These are phyloP conservation scores for Octopus sinensis DNA, from an alignment of 1,140 invertebrate genomes.

Conservation along the genomic window DNA sequence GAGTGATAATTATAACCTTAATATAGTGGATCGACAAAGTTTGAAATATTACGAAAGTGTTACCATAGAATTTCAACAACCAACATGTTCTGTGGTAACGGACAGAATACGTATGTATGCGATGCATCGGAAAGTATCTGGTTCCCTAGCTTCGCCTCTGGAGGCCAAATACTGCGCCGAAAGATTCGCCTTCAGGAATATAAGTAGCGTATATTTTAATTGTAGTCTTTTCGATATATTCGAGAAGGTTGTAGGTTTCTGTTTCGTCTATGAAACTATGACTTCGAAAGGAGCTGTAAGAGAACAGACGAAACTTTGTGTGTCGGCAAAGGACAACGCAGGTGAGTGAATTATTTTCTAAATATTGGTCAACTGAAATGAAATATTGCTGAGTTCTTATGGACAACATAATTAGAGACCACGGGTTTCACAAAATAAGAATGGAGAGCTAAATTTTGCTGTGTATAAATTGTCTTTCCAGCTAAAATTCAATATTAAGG, in stretches of 20 bases:
- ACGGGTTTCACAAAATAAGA: too few relatives aligned
- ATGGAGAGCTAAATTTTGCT: too few relatives aligned
- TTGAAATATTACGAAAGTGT: conserved; percentile 34
- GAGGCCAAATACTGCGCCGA: conserved; percentile 34
- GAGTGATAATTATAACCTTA: conserved; percentile 34
- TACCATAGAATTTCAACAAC: conserved; percentile 34
- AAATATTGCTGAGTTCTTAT: too few relatives aligned
- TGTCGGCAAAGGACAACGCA: conserved; percentile 36
- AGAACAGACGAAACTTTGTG: conserved; percentile 33
- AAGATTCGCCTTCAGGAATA: conserved; percentile 26
- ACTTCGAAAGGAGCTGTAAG: conserved; percentile 29
- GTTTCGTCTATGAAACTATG: conserved; percentile 41
- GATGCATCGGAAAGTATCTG: conserved; percentile 20
- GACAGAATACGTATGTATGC: conserved; percentile 38
- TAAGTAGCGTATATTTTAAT: conserved; percentile 25
- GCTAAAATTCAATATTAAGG: too few relatives aligned
- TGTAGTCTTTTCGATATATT: conserved; percentile 30
- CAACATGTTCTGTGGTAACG: conserved; percentile 30
- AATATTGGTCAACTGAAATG: too few relatives aligned
- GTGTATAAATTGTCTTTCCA: too few relatives aligned
- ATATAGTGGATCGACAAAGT: conserved; percentile 20
- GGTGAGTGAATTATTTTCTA: conserved; percentile 25
- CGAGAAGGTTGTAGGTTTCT: conserved; percentile 31
- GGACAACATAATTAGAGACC: too few relatives aligned
- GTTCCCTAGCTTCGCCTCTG: conserved; percentile 38